Base-by-base conservation (phyloP, 2,888 invertebrate species). In the Lepidochrysops patricia region DNA sequence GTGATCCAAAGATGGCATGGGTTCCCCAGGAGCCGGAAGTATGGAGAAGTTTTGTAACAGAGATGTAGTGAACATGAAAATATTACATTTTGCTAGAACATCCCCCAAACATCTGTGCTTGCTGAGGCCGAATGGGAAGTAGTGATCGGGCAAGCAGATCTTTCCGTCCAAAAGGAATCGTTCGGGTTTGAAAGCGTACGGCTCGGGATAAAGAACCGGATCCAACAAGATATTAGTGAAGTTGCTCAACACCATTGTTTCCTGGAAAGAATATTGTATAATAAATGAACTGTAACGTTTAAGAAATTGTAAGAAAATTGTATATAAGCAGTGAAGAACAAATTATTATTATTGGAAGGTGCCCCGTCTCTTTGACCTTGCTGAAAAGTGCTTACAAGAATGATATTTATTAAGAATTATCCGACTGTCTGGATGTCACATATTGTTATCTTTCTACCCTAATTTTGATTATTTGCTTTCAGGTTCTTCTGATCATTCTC, bases 41-140 rank as follows among this genome's bases (percentile, higher is more conserved):
- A 96, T 93, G 3, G 91, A 91, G 68, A 94, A 96, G 68, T 90
- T 91, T 77, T 96, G 96, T 67, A 96, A 81, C 67, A 96, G 82
- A 0, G 93, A 90, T 0, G 95, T 92, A 0, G 92, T 92, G 70
- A 96, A 94, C 32, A 95, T 77, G 72, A 96, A 96, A 57, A 96
- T 90, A 71, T 95, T 96, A 68, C 94, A 94, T 70, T 93, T 93
- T 0, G 94, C 94, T n/a, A 90, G 68, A 0, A 83, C 77, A 72
- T 96, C 96, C 0, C 96, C 96, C 92, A 96, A 92, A 72, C 96
- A 96, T 58, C 96, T 92, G 73, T 94, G 95, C 68, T 93, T 94
- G 0, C 95, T 94, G 58, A 93, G 82, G 13, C 96, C 95, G 70
- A 96, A 96, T 0, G 96, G 96, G 67, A 94, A 90, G 72, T 92